Percentiles rank a stretch among this genome's conserved stretches.
Conservation (phyloP, 2,797 vertebrate genomes). For the Lutra lutra region DNA sequence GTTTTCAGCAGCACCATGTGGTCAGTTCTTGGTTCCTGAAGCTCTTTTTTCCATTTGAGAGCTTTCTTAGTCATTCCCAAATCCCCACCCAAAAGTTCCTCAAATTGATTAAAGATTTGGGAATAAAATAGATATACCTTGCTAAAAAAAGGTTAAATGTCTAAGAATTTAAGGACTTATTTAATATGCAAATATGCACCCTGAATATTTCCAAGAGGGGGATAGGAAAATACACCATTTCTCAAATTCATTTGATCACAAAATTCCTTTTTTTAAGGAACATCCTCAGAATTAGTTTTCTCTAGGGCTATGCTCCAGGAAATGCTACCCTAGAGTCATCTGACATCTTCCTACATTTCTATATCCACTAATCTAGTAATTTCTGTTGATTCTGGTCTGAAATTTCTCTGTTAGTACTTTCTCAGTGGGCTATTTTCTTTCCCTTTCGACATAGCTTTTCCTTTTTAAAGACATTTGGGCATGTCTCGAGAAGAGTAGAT, state of each 20-base stretch:
- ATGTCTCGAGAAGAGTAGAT: not conserved
- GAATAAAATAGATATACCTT: not conserved
- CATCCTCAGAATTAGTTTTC: not conserved
- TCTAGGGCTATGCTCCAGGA: not conserved
- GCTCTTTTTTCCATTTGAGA: not conserved
- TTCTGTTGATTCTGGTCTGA: not conserved
- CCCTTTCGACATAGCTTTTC: not conserved
- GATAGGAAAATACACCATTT: not conserved
- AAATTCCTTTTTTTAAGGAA: slow-evolving; percentile 16
- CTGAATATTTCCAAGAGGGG: not conserved
- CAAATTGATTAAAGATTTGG: not conserved
- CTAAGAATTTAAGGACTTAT: not conserved
- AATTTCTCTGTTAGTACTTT: slow-evolving; percentile 23
- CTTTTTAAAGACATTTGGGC: not conserved
- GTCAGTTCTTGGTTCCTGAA: not conserved
- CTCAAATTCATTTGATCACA: not conserved
- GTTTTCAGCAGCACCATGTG: not conserved
- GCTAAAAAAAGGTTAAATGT: not conserved
- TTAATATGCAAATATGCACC: not conserved
- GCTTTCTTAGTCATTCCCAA: not conserved
- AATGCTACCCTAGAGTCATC: not conserved
- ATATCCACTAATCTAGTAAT: not conserved
- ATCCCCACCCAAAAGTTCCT: not conserved
- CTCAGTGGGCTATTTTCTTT: not conserved
- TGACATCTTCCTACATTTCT: not conserved